These are phyloP conservation scores for Myiagra hebetior DNA, from an alignment of 2,113 vertebrate species.

Conservation along the genomic window DNA sequence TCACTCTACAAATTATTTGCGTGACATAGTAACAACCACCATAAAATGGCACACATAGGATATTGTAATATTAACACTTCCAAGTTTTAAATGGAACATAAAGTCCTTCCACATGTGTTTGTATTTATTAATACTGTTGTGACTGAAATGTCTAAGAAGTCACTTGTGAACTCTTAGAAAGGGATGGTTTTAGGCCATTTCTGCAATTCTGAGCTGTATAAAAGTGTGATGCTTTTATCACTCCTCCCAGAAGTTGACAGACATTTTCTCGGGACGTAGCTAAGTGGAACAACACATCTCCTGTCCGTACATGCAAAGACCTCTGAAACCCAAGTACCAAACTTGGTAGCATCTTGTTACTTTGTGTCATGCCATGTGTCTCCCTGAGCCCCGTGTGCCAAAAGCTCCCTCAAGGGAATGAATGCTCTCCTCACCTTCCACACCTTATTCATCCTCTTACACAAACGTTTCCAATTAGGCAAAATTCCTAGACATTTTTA, in stretches of 20 bases:
- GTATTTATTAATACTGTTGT: not conserved
- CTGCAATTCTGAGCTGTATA: not conserved
- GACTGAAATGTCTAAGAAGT: not conserved
- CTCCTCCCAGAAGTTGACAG: not conserved
- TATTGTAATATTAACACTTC: not conserved
- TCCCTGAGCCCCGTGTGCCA: not conserved
- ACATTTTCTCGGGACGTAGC: not conserved
- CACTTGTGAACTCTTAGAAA: not conserved
- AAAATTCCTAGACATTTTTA: not conserved
- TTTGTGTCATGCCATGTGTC: accelerated
- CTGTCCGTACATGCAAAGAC: not conserved
- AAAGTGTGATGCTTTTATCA: not conserved
- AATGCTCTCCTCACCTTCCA: not conserved
- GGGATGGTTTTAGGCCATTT: not conserved
- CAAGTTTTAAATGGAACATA: not conserved
- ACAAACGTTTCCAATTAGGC: not conserved
- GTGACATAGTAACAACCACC: not conserved
- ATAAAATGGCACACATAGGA: not conserved
- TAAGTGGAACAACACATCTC: not conserved
- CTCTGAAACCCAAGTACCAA: not conserved
- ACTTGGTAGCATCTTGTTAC: not conserved
- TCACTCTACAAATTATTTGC: not conserved
- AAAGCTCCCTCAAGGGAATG: not conserved
- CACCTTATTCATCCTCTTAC: not conserved
- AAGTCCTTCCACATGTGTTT: not conserved